Conservation (phyloP, 2,797 vertebrate species). For the Hydrolagus colliei region DNA sequence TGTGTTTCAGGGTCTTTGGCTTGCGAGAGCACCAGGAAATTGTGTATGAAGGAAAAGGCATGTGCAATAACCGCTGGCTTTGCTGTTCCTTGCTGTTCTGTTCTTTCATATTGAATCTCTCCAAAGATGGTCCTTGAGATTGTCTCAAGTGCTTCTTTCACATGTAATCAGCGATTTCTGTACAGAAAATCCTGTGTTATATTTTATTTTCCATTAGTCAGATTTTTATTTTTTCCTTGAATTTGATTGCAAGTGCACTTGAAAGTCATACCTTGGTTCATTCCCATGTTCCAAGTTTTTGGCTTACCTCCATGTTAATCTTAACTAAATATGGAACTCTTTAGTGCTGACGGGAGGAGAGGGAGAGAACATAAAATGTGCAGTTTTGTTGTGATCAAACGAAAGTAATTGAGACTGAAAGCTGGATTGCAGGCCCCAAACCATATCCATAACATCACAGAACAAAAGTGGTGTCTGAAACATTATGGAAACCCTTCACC, state of each 20-base stretch:
- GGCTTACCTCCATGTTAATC: neutral
- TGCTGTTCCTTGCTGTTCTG: conserved; percentile 25
- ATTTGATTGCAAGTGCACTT: conserved; percentile 6
- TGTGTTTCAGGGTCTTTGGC: neutral
- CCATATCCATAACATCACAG: neutral
- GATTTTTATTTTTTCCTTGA: neutral
- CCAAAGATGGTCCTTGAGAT: neutral
- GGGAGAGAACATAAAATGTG: neutral
- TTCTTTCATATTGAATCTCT: conserved; percentile 15
- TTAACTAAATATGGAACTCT: neutral
- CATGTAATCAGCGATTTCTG: neutral
- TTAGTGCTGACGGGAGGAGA: neutral
- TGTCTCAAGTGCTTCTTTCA: neutral
- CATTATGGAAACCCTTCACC: no score
- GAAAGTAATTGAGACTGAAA: neutral
- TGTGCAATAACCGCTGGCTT: conserved; percentile 24
- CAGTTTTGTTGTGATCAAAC: neutral
- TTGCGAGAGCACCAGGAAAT: conserved; percentile 12
- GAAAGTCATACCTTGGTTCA: neutral
- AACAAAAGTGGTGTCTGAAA: neutral
- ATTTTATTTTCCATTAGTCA: neutral
- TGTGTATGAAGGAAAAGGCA: conserved; percentile 22
- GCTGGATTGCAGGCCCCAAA: neutral
- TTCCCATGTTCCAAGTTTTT: neutral
- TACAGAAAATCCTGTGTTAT: neutral